These are phyloP conservation scores for Ganaspis sp. DNA, from an alignment of 1,140 invertebrate species.

Conservation along the genomic window DNA sequence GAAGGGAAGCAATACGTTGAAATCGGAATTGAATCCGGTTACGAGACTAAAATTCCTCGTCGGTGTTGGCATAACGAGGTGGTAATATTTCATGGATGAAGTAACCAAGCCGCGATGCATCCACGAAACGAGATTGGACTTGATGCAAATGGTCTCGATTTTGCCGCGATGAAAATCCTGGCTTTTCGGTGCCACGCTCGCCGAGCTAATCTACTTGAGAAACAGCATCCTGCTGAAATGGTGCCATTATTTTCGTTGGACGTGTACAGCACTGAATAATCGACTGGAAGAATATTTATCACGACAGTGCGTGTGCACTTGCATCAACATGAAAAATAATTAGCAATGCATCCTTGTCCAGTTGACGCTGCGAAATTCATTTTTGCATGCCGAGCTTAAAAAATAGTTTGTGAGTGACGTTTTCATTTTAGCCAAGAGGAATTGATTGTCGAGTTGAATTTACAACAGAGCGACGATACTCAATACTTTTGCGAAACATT, in stretches of 20 bases:
- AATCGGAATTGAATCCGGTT: constrained; percentile 23
- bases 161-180: constrained; percentile 25
- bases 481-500: background rate
- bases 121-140: constrained; percentile 16
- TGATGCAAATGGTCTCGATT: constrained; percentile 27
- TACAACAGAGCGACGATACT: constrained; percentile 28
- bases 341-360: background rate
- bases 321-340: background rate
- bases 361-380: background rate
- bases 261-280: constrained; percentile 10
- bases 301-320: background rate
- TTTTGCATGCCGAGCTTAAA: background rate
- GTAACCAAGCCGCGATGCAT: constrained; percentile 27
- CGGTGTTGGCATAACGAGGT: constrained; percentile 1
- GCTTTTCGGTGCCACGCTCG: constrained; percentile 1
- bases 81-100: constrained; percentile 23
- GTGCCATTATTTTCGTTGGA: background rate
- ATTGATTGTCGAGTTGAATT: constrained; percentile 31
- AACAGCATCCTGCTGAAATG: background rate
- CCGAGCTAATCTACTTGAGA: constrained; percentile 7
- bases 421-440: background rate
- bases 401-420: constrained; percentile 2
- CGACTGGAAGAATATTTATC: background rate
- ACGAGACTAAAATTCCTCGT: background rate
- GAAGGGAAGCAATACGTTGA: background rate